These are phyloP conservation scores for Meloidogyne chitwoodi DNA, from an alignment of 1,140 invertebrate genomes.

Conservation along the genomic window DNA sequence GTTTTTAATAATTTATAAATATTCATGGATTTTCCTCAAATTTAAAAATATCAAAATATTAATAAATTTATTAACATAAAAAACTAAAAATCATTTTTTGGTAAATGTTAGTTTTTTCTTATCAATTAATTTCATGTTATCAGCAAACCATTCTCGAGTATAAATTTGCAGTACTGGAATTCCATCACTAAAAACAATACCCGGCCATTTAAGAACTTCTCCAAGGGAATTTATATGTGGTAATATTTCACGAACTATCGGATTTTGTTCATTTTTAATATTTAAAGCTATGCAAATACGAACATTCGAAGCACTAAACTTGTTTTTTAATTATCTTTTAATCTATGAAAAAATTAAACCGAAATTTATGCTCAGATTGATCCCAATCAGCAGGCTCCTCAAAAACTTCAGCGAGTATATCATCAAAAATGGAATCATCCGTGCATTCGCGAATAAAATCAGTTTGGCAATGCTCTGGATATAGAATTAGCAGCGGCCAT, in stretches of 20 bases:
- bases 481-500: constrained; percentile 78
- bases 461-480: constrained; percentile 70
- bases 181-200: constrained; percentile 35
- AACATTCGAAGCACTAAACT: constrained; percentile 41
- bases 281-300: constrained; percentile 46
- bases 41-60: neutral
- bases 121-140: neutral
- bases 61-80: neutral
- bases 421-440: constrained; percentile 34
- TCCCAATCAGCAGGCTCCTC: constrained; percentile 47
- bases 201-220: constrained; percentile 26
- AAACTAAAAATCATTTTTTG: neutral
- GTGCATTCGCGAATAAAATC: constrained; percentile 61
- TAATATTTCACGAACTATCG: constrained; percentile 16
- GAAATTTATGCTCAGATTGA: constrained; percentile 27
- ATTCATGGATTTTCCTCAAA: neutral
- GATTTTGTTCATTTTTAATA: constrained; percentile 28
- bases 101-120: neutral
- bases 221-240: constrained; percentile 11
- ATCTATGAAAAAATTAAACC: constrained; percentile 18
- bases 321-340: neutral
- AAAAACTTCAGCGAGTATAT: constrained; percentile 41
- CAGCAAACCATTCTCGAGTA: neutral
- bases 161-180: constrained; percentile 45
- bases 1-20: neutral